Evolutionary conservation across 2,888 invertebrate genomes (phyloP).

Genomic region (Ephialtes manifestator): DNA sequence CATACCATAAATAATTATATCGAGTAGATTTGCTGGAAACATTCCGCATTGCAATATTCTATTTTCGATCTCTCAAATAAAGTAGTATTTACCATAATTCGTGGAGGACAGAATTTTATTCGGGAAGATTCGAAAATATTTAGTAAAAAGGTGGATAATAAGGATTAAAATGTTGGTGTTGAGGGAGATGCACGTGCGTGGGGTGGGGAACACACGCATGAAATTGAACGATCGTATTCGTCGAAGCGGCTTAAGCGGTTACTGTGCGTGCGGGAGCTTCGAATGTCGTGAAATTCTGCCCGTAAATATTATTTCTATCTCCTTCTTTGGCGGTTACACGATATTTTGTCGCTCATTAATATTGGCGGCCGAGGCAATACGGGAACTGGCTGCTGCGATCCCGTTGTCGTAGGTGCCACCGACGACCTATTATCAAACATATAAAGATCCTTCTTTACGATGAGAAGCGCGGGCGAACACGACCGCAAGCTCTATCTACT

Average conservation of each 20-base stretch:
- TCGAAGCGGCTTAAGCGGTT: constrained; percentile 36
- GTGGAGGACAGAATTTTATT: not conserved
- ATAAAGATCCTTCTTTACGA: constrained; percentile 78
- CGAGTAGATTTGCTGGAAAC: not conserved
- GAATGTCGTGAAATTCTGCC: constrained; percentile 51
- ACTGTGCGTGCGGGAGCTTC: not conserved
- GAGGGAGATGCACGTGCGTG: not conserved
- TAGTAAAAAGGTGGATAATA: not conserved
- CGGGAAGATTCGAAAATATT: not conserved
- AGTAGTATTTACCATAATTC: not conserved
- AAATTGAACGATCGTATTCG: constrained; percentile 26
- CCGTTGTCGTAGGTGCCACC: constrained; percentile 72
- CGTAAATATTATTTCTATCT: constrained; percentile 67
- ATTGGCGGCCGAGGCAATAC: constrained; percentile 30
- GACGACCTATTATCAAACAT: constrained; percentile 76
- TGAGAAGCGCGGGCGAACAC: constrained; percentile 58
- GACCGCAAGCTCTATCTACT: constrained; percentile 37
- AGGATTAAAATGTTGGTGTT: constrained; percentile 36
- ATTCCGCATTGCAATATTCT: not conserved
- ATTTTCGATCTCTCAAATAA: not conserved
- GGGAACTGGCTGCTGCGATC: constrained; percentile 8
- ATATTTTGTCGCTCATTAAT: constrained; percentile 62
- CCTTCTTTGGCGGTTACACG: constrained; percentile 40
- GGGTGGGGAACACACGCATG: not conserved
- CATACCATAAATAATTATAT: too few relatives aligned